Base-by-base conservation (phyloP, 2,113 vertebrate species). In the Oplegnathus fasciatus region DNA sequence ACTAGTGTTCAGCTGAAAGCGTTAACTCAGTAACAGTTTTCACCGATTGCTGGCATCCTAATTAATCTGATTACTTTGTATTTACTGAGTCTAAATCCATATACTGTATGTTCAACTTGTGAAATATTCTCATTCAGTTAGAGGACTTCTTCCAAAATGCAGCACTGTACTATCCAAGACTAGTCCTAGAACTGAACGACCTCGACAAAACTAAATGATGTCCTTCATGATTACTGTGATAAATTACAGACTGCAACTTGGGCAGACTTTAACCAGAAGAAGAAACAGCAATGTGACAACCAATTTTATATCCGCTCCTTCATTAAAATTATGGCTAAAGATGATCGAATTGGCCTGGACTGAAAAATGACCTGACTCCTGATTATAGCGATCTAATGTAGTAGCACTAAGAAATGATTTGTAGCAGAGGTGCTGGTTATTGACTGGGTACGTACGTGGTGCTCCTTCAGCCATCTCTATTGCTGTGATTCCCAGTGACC, bases 381-480 rank as follows among this genome's bases (percentile, higher is more conserved):
- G 69, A 88, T 86, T 81, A 70, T 13, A 58, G 34, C 30, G 40
- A 79, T 71, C 65, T 48, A 54, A 11, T 2, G 52, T 3, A 28
- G n/a, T 1, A 54, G 60, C 46, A 17, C 20, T 70, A 37, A 60
- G 37, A 73, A 78, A 70, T 64, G 48, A 88, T 32, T 80, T 72
- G 80, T 9, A 30, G 70, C 66, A 40, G 67, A 82, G 58, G 50
- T 71, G 77, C 87, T 42, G 65, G 50, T 73, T 58, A 82, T 77
- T 9, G 76, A 80, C 32, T 50, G 75, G 58, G 44, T 80, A 94
- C 95, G 26, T 94, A 96, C 95, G 95, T 77, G 95, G 95, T 3
- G 94, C 94, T 85, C 95, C 95, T 76, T 96, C 95, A n/a, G 94
- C 94, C 95, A 96, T 96, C 85, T 96, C 95, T 69, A 96, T 93